phyloP scores from a whole-genome alignment of 1,140 invertebrate species.

The Drosophila ironensis region DNA sequence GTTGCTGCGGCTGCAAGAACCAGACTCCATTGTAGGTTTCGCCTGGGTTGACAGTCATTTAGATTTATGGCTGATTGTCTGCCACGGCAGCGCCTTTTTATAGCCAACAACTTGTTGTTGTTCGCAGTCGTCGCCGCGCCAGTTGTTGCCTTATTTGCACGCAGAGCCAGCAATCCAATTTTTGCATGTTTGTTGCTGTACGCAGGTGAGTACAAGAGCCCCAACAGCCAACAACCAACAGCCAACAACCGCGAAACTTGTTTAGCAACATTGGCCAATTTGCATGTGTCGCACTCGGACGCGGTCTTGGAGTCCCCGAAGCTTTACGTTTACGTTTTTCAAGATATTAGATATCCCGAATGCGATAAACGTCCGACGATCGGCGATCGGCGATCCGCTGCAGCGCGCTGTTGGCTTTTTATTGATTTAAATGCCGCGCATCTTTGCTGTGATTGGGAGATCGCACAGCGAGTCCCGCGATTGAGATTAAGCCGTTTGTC shows the following conservation, averaged over 20 bases:
- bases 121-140: conserved; percentile 15
- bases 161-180: conserved; percentile 51
- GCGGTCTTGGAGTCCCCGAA: conserved; percentile 6
- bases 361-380: conserved; percentile 62
- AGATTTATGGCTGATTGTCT: conserved; percentile 81
- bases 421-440: conserved; percentile 76
- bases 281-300: conserved; percentile 74
- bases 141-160: conserved; percentile 51
- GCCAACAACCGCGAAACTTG: conserved; percentile 57
- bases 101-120: conserved; percentile 42
- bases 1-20: conserved; percentile 57
- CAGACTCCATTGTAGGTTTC: conserved; percentile 66
- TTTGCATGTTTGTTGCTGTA: conserved; percentile 59
- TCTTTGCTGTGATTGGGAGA: conserved; percentile 38
- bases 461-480: conserved; percentile 50
- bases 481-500: conserved; percentile 80
- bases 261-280: conserved; percentile 78
- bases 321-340: conserved; percentile 17
- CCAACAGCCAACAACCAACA: conserved; percentile 8
- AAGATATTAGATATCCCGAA: conserved; percentile 75
- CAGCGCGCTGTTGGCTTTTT: too few species aligned
- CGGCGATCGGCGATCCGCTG: conserved; percentile 4
- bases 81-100: conserved; percentile 67
- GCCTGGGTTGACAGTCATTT: conserved; percentile 78
- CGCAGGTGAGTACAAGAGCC: conserved; percentile 75